A percentile compares a stretch with the other conserved stretches of the same genome.
These are phyloP conservation scores for Sinocyclocheilus anshuiensis DNA, from an alignment of 2,113 vertebrate genomes.

Conservation along the genomic window DNA sequence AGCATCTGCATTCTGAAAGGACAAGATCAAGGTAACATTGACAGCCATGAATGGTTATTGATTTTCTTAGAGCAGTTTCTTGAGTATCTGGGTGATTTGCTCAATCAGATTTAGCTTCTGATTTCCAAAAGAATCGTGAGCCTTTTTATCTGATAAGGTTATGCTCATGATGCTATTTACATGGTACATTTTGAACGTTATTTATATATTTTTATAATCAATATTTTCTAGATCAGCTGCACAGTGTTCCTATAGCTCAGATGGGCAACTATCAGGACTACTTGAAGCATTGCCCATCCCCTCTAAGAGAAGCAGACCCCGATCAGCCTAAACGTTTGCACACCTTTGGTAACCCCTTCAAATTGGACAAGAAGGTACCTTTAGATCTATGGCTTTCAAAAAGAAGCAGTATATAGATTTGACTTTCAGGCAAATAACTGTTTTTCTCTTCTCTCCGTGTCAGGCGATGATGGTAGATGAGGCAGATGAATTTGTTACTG, in stretches of 20 bases:
- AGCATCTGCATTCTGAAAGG: slow-evolving; percentile 74
- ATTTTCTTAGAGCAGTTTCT: background rate
- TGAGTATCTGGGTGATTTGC: background rate
- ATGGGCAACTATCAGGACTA: slow-evolving; percentile 99
- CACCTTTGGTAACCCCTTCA: slow-evolving; percentile 97
- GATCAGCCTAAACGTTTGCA: slow-evolving; percentile 94
- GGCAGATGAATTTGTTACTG: slow-evolving; percentile 92
- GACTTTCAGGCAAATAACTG: background rate
- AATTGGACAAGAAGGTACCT: slow-evolving; percentile 94
- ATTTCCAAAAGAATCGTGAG: background rate
- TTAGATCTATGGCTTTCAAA: background rate
- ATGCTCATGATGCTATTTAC: too few relatives aligned
- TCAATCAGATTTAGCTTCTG: background rate
- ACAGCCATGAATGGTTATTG: background rate
- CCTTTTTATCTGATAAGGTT: background rate
- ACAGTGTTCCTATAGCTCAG: slow-evolving; percentile 94
- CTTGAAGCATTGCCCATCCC: slow-evolving; percentile 88
- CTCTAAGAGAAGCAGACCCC: slow-evolving; percentile 90
- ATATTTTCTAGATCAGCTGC: slow-evolving; percentile 84
- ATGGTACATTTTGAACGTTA: background rate
- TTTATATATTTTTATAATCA: background rate
- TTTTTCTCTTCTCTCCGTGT: slow-evolving; percentile 12
- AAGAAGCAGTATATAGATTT: background rate
- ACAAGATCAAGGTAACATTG: slow-evolving; percentile 86
- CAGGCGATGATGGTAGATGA: slow-evolving; percentile 99